phyloP scores from a whole-genome alignment of 2,113 vertebrate genomes.

The Struthio camelus region DNA sequence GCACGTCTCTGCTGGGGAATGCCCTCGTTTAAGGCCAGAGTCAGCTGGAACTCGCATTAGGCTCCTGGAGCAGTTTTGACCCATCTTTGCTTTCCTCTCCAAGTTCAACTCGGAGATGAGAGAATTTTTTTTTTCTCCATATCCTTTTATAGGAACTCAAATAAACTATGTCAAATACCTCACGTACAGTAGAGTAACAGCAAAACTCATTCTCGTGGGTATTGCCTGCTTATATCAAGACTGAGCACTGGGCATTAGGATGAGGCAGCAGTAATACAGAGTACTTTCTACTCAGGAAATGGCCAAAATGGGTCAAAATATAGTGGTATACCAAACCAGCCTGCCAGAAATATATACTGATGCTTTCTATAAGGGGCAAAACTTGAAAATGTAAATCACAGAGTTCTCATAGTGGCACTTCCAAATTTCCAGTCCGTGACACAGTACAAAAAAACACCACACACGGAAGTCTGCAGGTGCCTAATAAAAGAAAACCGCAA shows the following conservation, averaged over 20 bases:
- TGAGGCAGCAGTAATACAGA: neutral
- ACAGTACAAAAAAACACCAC: neutral
- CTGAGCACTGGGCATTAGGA: neutral
- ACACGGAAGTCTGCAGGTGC: neutral
- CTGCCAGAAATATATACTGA: neutral
- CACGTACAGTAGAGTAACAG: neutral
- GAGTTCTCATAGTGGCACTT: neutral
- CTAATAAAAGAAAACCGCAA: neutral
- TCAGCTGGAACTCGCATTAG: neutral
- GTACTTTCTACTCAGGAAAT: neutral
- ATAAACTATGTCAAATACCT: neutral
- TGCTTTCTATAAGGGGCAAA: neutral
- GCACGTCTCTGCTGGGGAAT: neutral
- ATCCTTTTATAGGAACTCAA: neutral
- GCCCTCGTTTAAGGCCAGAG: neutral
- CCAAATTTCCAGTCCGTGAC: neutral
- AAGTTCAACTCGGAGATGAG: neutral
- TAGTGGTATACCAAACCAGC: neutral
- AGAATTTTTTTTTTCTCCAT: neutral
- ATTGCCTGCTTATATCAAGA: neutral
- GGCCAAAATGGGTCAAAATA: neutral
- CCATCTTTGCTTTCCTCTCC: neutral
- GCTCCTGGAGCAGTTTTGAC: neutral
- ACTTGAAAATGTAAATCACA: neutral
- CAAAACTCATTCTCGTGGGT: neutral